phyloP scores from a whole-genome alignment of 2,113 vertebrate genomes.

The Nycticryphes semicollaris region DNA sequence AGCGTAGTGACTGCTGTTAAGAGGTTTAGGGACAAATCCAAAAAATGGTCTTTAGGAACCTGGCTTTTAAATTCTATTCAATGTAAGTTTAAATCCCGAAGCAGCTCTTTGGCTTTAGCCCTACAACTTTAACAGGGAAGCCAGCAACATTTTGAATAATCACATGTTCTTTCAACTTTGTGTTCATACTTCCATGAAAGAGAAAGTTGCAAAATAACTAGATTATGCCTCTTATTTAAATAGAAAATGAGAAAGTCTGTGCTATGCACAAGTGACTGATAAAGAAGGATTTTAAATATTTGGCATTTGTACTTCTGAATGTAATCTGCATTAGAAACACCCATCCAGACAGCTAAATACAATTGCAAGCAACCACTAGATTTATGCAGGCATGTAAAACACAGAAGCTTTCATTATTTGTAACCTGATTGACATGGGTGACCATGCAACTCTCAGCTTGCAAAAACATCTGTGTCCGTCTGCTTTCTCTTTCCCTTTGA shows the following conservation, averaged over 20 bases:
- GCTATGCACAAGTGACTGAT: neutral
- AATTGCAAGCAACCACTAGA: neutral
- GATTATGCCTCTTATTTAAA: neutral
- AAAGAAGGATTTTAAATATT: neutral
- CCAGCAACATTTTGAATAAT: neutral
- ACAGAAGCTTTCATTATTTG: neutral
- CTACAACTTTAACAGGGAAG: neutral
- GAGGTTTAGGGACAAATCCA: neutral
- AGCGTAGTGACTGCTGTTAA: neutral
- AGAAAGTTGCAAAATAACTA: neutral
- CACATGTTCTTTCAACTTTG: neutral
- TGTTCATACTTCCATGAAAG: neutral
- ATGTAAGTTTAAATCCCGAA: neutral
- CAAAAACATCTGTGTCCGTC: neutral
- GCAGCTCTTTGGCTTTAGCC: neutral
- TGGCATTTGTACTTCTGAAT: neutral
- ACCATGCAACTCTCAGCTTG: neutral
- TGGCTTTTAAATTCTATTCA: neutral
- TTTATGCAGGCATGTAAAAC: neutral
- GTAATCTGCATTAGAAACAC: neutral
- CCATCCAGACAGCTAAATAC: neutral
- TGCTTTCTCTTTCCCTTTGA: neutral
- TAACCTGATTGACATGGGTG: neutral
- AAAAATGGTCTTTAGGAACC: neutral
- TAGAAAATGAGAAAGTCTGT: neutral